Conservation (phyloP, 2,797 vertebrate genomes). For the Ctenopoma kingsleyae region DNA sequence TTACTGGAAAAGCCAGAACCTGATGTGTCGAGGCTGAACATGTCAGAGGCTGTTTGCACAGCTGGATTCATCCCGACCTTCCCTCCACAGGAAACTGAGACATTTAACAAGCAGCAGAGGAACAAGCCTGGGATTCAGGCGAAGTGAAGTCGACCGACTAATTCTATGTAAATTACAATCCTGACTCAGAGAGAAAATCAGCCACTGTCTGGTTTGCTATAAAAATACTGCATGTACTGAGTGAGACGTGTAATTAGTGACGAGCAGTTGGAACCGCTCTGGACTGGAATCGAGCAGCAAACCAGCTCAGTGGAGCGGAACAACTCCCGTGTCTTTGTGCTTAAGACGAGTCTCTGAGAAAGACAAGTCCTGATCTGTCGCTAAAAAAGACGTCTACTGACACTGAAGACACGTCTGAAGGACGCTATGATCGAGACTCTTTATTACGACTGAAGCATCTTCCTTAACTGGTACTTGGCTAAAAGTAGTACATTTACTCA, state of each 20-base stretch:
- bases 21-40: constrained; percentile 41
- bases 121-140: constrained; percentile 71
- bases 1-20: constrained; percentile 40
- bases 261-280: constrained; percentile 62
- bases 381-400: too few species aligned
- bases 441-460: constrained; percentile 32
- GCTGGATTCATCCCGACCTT: constrained; percentile 65
- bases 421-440: too few species aligned
- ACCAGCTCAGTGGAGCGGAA: constrained; percentile 42
- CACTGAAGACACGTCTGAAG: too few species aligned
- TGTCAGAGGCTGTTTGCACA: constrained; percentile 71
- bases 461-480: neutral
- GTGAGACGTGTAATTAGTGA: constrained; percentile 81
- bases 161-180: constrained; percentile 77
- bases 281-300: constrained; percentile 73
- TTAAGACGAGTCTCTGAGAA: too few species aligned
- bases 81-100: constrained; percentile 64
- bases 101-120: constrained; percentile 69
- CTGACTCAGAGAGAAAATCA: constrained; percentile 56
- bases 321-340: neutral
- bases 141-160: constrained; percentile 56
- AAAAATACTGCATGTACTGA: constrained; percentile 64
- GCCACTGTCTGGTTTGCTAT: constrained; percentile 63
- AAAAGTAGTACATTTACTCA: too few species aligned
- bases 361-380: neutral